Evolutionary conservation across 2,888 invertebrate species (phyloP).

Genomic region (Chironomus riparius): DNA sequence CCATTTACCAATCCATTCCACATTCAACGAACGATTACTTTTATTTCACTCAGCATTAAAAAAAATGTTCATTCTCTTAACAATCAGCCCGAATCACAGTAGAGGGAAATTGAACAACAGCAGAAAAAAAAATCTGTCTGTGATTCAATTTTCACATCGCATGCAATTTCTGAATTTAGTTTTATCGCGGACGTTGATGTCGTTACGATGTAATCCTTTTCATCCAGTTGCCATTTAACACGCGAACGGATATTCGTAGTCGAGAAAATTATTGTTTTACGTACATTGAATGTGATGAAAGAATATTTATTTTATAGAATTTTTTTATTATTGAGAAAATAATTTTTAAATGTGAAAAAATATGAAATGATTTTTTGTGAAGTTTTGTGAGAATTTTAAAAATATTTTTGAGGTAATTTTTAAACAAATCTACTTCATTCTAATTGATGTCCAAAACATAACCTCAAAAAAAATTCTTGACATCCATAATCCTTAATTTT

Average conservation of each 20-base stretch:
- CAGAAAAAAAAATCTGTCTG: neutral
- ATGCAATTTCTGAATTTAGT: constrained; percentile 19
- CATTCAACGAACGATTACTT: no score
- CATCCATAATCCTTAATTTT: no score
- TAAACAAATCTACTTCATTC: no score
- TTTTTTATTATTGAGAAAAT: neutral
- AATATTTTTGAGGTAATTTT: no score
- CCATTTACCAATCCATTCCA: no score
- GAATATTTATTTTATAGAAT: neutral
- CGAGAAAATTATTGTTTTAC: neutral
- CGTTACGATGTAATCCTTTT: constrained; percentile 10
- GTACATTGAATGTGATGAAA: neutral
- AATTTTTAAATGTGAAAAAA: neutral
- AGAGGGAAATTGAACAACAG: no score
- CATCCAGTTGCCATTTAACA: neutral
- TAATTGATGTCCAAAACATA: no score
- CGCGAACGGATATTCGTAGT: neutral
- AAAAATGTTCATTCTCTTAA: no score
- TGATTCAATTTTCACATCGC: constrained; percentile 2
- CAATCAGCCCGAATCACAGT: no score
- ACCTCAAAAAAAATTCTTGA: no score
- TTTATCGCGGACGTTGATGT: constrained; percentile 17
- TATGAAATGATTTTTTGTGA: neutral
- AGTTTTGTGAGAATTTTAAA: neutral
- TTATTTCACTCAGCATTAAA: no score